Evolutionary conservation across 2,113 vertebrate genomes (phyloP), one percentile per base, ranked within the genome.

Genomic region (Prionailurus bengalensis): DNA sequence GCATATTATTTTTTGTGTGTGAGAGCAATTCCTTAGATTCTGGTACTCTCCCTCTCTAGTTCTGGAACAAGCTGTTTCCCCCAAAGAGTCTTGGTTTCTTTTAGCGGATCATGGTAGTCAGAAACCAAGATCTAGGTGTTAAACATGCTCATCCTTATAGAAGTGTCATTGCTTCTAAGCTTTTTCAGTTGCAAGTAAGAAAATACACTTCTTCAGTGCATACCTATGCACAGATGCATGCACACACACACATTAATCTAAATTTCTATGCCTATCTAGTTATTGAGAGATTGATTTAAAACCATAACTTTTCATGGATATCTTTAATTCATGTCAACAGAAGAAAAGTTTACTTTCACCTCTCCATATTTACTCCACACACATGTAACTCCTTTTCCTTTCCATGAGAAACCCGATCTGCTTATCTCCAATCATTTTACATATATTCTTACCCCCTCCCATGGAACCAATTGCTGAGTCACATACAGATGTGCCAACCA

Each of bases 201-300:
- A 92, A 39, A 92, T 63, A 3, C 16, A 63, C 55, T 48, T 78
- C 27, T 13, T 63, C 53, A 14, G 63, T 42, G 4, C 4, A 92
- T 29, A 88, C 3, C 0, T 33, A 31, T 36, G 31, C 17, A 58
- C 7, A 23, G 27, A 21, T 0, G 13, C 5, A n/a, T 0, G 21
- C 15, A 68, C 29, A 29, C n/a, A 53, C 27, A 55, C 17, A 23
- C 4, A 36, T 25, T 29, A 0, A 25, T 89, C 9, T 63, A 31
- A 23, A 36, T 68, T 42, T 27, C 42, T 61, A n/a, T 17, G 15
- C 31, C 39, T 25, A n/a, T 74, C 25, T 36, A 53, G 17, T 31
- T 45, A 23, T 48, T 65, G 25, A 83, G 31, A 27, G 51, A 27
- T 45, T 29, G 31, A 42, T 31, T 13, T 73, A 78, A 83, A 58